phyloP scores from a whole-genome alignment of 2,888 invertebrate genomes.

The Lasiommata megera region DNA sequence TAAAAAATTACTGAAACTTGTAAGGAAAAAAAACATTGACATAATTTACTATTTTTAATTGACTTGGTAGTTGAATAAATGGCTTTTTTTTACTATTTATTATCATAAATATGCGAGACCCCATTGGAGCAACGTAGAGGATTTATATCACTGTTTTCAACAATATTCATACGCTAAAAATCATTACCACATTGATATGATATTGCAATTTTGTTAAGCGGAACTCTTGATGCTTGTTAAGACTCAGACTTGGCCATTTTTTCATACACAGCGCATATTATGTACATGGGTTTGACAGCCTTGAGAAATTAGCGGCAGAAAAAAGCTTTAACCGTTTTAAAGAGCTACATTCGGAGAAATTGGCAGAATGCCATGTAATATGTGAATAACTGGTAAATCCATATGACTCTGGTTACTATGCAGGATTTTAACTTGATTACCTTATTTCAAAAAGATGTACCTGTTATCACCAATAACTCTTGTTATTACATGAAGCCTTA shows the following conservation, averaged over 20 bases:
- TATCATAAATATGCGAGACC: no score
- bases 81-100: no score
- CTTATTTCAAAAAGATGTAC: background rate
- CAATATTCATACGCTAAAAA: no score
- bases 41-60: no score
- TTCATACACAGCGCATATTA: background rate
- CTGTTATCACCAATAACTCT: no score
- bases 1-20: no score
- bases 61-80: no score
- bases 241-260: background rate
- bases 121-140: no score
- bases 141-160: no score
- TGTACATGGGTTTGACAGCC: conserved; percentile 8
- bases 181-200: no score
- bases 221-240: background rate
- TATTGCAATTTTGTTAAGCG: background rate
- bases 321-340: background rate
- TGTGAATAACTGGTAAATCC: background rate
- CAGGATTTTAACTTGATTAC: background rate
- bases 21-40: no score
- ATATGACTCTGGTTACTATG: background rate
- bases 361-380: background rate
- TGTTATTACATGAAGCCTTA: no score
- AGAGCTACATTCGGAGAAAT: conserved; percentile 5
- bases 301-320: conserved; percentile 4